These are phyloP conservation scores for Tholera decimalis DNA, from an alignment of 2,888 invertebrate species.

Conservation along the genomic window DNA sequence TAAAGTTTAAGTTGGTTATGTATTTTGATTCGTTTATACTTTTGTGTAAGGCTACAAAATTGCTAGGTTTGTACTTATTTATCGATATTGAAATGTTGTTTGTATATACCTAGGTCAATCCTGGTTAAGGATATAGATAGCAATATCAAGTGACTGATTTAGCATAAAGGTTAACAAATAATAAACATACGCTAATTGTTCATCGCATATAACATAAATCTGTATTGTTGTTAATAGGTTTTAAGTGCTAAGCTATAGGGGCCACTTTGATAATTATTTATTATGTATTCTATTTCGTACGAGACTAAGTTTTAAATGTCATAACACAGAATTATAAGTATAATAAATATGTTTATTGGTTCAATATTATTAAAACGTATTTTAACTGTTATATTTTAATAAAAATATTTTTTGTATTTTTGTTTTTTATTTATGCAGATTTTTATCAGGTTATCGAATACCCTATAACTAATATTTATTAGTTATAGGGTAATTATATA, in stretches of 20 bases:
- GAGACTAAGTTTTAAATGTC: conserved; percentile 15
- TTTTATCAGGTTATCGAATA: no score
- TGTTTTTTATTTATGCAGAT: conserved; percentile 32
- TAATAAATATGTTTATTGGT: conserved; percentile 27
- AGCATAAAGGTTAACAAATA: conserved; percentile 29
- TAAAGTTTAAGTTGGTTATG: not conserved
- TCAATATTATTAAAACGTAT: conserved; percentile 21
- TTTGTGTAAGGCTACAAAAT: conserved; percentile 16
- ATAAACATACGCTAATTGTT: conserved; percentile 5
- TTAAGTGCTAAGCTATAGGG: conserved; percentile 10
- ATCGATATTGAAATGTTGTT: conserved; percentile 19
- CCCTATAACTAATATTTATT: no score
- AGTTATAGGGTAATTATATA: no score
- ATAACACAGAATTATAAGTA: conserved; percentile 7
- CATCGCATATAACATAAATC: conserved; percentile 5
- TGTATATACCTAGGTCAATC: conserved; percentile 8
- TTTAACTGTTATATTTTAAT: conserved; percentile 49
- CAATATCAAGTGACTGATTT: conserved; percentile 39
- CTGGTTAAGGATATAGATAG: conserved; percentile 1
- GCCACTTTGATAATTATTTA: conserved; percentile 11
- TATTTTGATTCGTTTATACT: not conserved
- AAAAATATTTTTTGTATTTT: conserved; percentile 48
- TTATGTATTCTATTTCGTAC: not conserved
- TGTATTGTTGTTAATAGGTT: conserved; percentile 13
- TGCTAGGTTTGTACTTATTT: conserved; percentile 47